Evolutionary conservation across 2,888 invertebrate species (phyloP), one percentile per base, ranked within the genome.

Genomic region (Caenorhabditis sp.): DNA sequence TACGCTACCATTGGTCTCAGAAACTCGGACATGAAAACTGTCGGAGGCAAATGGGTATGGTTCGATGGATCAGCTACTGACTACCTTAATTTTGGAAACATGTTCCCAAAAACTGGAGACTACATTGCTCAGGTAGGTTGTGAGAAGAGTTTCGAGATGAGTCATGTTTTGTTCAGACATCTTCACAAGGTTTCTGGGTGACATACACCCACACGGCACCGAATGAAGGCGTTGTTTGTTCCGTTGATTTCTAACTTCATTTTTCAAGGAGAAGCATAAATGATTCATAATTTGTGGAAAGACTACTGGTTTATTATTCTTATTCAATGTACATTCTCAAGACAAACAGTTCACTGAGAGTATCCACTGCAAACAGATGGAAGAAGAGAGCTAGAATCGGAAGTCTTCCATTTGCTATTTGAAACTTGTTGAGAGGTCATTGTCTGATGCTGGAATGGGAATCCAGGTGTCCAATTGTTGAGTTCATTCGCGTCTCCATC

Each of bases 61-160:
- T 70, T 56, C 28, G 81, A 81, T 31, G 73, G 73, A 19, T 31
- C 75, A 0, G 28, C 54, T 0, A 35, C 28, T 8, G 75, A 81
- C 26, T 81, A 70, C 51, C 14, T 58, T 8, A 51, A 74, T 38
- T 81, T 69, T 44, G 69, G 69, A 38, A 69, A 75, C 10, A 56
- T 51, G 61, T 81, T 81, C 61, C 81, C 81, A 19, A 75, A 75
- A 35, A 75, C 81, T 47, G 70, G 75, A 47, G 81, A 81, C 44
- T 75, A 64, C 19, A 75, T 81, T 41, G 81, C 75, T 51, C 81
- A 81, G 70, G 80, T 80, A 47, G n/a, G n/a, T n/a, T n/a, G n/a
- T 19, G 5, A 47, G 6, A 47, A n/a, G 10, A 19, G 5, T 4
- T 19, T 19, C 19, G 19, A 19, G n/a, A 7, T 7, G 7, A n/a